Percentiles rank a stretch among this genome's conserved stretches.
phyloP scores from a whole-genome alignment of 2,888 invertebrate genomes.

The Tortrix viridana region DNA sequence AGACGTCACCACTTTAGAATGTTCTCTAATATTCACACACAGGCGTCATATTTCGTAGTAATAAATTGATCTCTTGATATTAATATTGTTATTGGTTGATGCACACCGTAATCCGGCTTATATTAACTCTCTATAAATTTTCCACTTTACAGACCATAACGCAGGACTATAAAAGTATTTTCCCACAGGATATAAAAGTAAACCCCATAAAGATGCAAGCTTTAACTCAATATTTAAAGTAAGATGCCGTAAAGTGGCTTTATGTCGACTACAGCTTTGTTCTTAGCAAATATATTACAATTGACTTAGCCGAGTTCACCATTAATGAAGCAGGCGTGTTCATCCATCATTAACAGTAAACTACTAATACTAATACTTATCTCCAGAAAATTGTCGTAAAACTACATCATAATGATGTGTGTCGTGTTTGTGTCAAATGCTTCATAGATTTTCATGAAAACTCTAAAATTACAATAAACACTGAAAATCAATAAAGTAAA shows the following conservation, averaged over 20 bases:
- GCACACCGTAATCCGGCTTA: constrained; percentile 27
- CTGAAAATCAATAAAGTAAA: no score
- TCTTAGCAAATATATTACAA: background rate
- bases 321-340: no score
- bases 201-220: constrained; percentile 20
- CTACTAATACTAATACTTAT: no score
- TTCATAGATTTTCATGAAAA: no score
- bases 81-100: constrained; percentile 14
- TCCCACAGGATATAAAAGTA: constrained; percentile 31
- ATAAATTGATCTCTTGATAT: background rate
- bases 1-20: no score
- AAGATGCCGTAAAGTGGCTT: constrained; percentile 15
- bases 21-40: no score
- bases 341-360: no score
- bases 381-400: no score
- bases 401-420: no score
- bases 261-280: background rate
- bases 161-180: constrained; percentile 25
- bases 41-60: no score
- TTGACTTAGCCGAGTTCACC: background rate
- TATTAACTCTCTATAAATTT: constrained; percentile 31
- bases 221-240: constrained; percentile 32
- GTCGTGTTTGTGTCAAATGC: no score
- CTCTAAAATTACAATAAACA: no score
- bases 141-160: constrained; percentile 35